Conservation (phyloP, 1,140 invertebrate species). For the Homarus americanus region DNA sequence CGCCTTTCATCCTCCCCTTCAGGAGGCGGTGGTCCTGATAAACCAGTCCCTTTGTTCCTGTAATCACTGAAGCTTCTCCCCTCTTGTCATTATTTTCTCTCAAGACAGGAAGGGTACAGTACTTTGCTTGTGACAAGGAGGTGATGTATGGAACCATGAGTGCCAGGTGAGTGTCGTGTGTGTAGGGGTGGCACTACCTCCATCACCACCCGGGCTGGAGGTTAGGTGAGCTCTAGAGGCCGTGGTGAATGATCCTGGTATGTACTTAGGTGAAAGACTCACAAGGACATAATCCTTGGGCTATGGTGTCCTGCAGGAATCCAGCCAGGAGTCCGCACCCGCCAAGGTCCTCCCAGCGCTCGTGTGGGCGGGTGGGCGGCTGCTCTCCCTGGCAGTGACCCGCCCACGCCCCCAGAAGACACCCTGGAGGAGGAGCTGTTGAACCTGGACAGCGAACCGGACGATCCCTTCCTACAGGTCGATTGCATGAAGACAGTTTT, state of each 20-base stretch:
- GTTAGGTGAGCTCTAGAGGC: too few species aligned
- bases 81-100: not conserved
- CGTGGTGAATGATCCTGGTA: too few species aligned
- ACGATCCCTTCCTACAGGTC: constrained; percentile 46
- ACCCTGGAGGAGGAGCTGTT: constrained; percentile 9
- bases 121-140: not conserved
- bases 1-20: not conserved
- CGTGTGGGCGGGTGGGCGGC: constrained; percentile 8
- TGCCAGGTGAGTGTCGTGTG: not conserved
- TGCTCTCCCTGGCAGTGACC: not conserved
- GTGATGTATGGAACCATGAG: not conserved
- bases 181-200: not conserved
- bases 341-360: not conserved
- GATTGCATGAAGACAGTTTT: not conserved
- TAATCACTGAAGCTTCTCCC: not conserved
- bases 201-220: too few species aligned
- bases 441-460: not conserved
- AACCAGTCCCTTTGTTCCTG: not conserved
- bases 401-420: constrained; percentile 19
- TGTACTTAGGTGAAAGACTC: too few species aligned
- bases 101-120: not conserved
- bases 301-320: constrained; percentile 26
- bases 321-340: constrained; percentile 3
- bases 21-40: not conserved
- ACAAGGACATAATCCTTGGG: too few species aligned